Conservation (phyloP, 2,113 vertebrate genomes). For the Dromaius novaehollandiae region DNA sequence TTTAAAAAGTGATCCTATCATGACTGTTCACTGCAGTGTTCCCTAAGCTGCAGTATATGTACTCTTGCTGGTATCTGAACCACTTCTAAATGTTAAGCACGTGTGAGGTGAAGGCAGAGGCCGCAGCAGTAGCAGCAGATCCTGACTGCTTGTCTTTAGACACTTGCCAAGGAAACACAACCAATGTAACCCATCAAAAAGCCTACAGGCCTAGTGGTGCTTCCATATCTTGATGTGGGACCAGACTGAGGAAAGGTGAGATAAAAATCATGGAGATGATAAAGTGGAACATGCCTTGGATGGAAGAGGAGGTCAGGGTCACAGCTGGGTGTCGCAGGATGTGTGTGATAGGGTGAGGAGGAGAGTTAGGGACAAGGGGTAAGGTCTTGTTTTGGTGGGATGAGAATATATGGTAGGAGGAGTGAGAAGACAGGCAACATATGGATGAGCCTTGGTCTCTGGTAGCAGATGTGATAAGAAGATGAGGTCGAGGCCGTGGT, state of each 20-base stretch:
- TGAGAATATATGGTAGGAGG: not conserved
- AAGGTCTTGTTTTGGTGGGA: not conserved
- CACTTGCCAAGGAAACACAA: not conserved
- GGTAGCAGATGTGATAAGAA: not conserved
- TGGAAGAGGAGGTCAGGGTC: not conserved
- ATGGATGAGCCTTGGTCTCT: not conserved
- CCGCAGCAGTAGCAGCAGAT: not conserved
- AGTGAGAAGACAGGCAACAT: not conserved
- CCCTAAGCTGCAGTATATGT: not conserved
- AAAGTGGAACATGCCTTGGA: not conserved
- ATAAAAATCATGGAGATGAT: not conserved
- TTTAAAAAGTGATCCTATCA: not conserved
- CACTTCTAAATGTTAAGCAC: not conserved
- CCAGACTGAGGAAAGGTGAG: not conserved
- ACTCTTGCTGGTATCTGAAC: not conserved
- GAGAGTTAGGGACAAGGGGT: not conserved
- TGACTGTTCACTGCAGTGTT: not conserved
- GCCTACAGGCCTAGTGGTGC: not conserved
- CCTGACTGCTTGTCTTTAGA: not conserved
- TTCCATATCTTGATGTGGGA: not conserved
- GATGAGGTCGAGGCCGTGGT: not conserved
- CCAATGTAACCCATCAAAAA: not conserved
- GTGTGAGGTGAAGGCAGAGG: not conserved
- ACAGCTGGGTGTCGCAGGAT: not conserved
- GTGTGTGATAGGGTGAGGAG: not conserved